Percentiles rank a stretch among this genome's conserved stretches.
These are phyloP conservation scores for Zaprionus bogoriensis DNA, from an alignment of 2,888 invertebrate species.

Conservation along the genomic window DNA sequence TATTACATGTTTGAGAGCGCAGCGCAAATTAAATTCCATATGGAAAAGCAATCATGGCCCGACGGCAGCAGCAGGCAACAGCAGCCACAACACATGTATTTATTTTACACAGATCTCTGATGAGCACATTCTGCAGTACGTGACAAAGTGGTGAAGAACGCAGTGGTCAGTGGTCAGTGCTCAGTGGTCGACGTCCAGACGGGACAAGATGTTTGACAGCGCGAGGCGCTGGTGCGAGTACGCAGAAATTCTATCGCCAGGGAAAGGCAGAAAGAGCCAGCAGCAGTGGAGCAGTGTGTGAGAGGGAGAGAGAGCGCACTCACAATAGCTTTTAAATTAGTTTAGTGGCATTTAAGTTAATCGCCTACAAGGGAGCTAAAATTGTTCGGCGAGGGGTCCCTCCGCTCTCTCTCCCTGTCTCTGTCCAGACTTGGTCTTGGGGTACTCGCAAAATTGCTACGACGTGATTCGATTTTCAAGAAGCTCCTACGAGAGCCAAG, in stretches of 20 bases:
- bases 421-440: neutral
- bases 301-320: conserved; percentile 9
- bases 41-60: conserved; percentile 79
- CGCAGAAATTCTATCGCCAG: conserved; percentile 50
- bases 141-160: conserved; percentile 55
- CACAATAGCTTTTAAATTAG: conserved; percentile 82
- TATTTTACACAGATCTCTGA: conserved; percentile 63
- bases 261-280: neutral
- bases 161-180: neutral
- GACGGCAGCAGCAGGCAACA: too few species aligned
- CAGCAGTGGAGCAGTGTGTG: too few species aligned
- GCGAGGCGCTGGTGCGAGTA: conserved; percentile 63
- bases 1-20: conserved; percentile 77
- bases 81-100: conserved; percentile 52
- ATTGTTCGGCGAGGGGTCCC: conserved; percentile 42
- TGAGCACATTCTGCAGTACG: conserved; percentile 59
- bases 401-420: neutral
- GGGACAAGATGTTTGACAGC: conserved; percentile 74
- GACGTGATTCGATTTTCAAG: conserved; percentile 80
- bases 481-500: conserved; percentile 52
- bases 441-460: conserved; percentile 65
- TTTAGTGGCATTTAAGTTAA: conserved; percentile 81
- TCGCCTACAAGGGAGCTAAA: conserved; percentile 79
- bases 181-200: too few species aligned
- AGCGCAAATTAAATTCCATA: conserved; percentile 81